phyloP scores from a whole-genome alignment of 2,888 invertebrate species.

The Omphaloscelis lunosa region DNA sequence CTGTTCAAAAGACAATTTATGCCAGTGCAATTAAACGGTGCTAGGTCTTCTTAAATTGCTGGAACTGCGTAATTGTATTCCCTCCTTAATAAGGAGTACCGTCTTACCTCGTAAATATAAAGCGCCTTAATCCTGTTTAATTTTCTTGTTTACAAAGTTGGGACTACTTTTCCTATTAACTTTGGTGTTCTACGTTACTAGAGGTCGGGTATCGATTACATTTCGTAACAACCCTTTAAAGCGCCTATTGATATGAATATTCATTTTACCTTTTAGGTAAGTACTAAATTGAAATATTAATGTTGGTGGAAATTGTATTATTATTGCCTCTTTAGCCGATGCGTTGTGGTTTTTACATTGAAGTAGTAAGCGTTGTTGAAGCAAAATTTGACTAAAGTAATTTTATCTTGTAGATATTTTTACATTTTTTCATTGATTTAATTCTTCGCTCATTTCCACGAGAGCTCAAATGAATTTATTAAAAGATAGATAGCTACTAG shows the following conservation, averaged over 20 bases:
- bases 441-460: no score
- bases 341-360: conserved; percentile 13
- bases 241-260: conserved; percentile 45
- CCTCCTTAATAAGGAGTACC: conserved; percentile 82
- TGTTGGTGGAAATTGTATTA: conserved; percentile 31
- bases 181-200: conserved; percentile 43
- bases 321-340: conserved; percentile 15
- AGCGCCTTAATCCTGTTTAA: conserved; percentile 81
- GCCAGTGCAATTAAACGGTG: conserved; percentile 83
- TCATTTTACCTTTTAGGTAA: conserved; percentile 32
- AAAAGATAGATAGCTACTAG: no score
- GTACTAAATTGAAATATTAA: conserved; percentile 40
- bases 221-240: conserved; percentile 20
- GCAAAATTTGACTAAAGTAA: not conserved
- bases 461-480: no score
- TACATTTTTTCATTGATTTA: not conserved
- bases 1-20: conserved; percentile 85
- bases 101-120: conserved; percentile 85
- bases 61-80: conserved; percentile 86
- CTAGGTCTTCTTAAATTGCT: conserved; percentile 86
- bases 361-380: conserved; percentile 1
- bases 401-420: not conserved
- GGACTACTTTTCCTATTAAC: conserved; percentile 62
- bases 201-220: conserved; percentile 45
- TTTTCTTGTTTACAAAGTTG: conserved; percentile 82